Conservation (phyloP, 2,113 vertebrate genomes). For the Dromiciops gliroides region DNA sequence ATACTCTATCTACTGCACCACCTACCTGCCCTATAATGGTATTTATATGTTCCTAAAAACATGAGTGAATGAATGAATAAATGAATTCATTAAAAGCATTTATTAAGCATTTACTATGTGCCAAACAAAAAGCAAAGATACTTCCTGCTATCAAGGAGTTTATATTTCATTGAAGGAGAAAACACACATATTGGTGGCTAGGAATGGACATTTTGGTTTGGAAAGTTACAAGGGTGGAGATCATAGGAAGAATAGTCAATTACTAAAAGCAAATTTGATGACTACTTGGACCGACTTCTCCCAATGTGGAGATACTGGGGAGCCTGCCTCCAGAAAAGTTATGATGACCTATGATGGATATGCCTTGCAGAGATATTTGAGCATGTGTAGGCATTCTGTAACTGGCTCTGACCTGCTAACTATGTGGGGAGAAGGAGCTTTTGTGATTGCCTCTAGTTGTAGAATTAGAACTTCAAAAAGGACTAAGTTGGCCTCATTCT, state of each 20-base stretch:
- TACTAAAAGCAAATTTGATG: neutral
- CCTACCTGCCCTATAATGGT: neutral
- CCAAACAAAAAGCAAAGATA: neutral
- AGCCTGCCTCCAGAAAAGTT: neutral
- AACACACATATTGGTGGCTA: neutral
- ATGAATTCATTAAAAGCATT: neutral
- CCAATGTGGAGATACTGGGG: neutral
- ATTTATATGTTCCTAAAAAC: neutral
- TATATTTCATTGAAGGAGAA: neutral
- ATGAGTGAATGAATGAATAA: neutral
- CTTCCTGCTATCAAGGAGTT: neutral
- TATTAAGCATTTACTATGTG: neutral
- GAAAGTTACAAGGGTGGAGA: neutral
- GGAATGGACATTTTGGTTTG: neutral
- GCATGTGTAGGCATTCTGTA: neutral
- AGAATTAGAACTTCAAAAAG: neutral
- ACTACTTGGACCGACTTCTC: neutral
- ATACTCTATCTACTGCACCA: neutral
- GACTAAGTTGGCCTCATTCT: neutral
- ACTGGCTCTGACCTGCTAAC: neutral
- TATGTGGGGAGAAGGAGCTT: neutral
- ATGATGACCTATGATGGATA: neutral
- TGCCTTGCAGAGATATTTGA: neutral
- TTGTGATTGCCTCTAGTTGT: neutral
- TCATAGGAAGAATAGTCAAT: neutral